Conservation (phyloP, 2,797 vertebrate genomes). For the Tapirus indicus region DNA sequence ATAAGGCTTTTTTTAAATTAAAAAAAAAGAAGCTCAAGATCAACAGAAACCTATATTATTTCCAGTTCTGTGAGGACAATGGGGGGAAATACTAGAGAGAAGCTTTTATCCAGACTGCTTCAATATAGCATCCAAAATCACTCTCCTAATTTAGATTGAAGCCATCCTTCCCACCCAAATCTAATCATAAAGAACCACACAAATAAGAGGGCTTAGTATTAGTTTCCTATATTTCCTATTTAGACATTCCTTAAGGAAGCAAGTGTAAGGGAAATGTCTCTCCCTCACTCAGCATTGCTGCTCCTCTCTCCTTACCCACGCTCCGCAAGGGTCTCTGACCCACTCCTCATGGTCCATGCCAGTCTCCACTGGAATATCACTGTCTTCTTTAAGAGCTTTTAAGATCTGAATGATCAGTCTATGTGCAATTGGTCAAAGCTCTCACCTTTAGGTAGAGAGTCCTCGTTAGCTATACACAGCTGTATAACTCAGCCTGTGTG, state of each 20-base stretch:
- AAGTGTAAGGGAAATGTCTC: not conserved
- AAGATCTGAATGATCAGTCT: not conserved
- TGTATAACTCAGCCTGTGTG: not conserved
- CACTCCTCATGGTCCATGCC: not conserved
- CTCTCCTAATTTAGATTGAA: not conserved
- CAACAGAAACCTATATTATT: not conserved
- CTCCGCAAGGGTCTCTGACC: not conserved
- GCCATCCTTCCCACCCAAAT: not conserved
- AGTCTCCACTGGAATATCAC: not conserved
- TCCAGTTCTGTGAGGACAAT: constrained; percentile 5
- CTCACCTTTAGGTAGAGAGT: not conserved
- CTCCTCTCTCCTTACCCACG: not conserved
- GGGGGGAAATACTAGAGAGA: not conserved
- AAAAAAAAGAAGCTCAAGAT: not conserved
- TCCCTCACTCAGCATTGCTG: not conserved
- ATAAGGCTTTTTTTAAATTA: no score
- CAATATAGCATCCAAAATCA: not conserved
- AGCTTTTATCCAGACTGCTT: not conserved
- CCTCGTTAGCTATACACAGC: not conserved
- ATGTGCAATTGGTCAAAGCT: not conserved
- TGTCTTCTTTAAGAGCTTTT: not conserved
- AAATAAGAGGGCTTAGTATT: not conserved
- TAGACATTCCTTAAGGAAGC: not conserved
- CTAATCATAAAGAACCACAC: constrained; percentile 15
- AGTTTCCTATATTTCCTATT: not conserved